phyloP scores from a whole-genome alignment of 2,797 vertebrate species.

The Galaxias olidus region DNA sequence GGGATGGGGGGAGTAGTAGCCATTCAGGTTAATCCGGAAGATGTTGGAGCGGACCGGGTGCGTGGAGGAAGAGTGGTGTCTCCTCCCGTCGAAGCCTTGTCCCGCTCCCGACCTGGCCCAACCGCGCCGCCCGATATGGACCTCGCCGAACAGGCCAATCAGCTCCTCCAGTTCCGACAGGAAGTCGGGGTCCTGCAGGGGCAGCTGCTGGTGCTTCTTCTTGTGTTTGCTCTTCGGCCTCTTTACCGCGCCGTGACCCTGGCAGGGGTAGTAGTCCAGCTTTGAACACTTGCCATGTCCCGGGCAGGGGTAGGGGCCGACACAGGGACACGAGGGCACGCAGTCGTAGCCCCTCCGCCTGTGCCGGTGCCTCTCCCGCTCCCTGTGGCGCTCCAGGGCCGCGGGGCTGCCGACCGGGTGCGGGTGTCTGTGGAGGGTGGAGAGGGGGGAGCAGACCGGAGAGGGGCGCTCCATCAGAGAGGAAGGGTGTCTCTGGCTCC shows the following conservation, averaged over 20 bases:
- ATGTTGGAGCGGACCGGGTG: constrained; percentile 91
- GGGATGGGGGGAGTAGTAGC: constrained; percentile 92
- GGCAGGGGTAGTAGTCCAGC: constrained; percentile 62
- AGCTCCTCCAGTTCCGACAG: constrained; percentile 91
- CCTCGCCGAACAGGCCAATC: constrained; percentile 84
- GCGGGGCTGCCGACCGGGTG: constrained; percentile 60
- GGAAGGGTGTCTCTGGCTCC: constrained; percentile 65
- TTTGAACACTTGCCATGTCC: constrained; percentile 66
- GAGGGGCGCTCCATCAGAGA: constrained; percentile 81
- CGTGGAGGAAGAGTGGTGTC: constrained; percentile 62
- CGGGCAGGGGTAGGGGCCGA: constrained; percentile 62
- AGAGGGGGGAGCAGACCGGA: constrained; percentile 57
- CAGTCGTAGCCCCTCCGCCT: constrained; percentile 87
- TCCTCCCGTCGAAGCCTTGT: constrained; percentile 61
- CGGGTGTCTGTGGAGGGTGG: constrained; percentile 56
- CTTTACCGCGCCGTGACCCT: constrained; percentile 87
- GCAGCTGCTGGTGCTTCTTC: constrained; percentile 94
- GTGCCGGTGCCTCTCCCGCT: constrained; percentile 90
- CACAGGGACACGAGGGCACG: constrained; percentile 58
- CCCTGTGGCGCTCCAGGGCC: constrained; percentile 76
- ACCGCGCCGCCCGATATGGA: constrained; percentile 88
- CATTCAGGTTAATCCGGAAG: constrained; percentile 96
- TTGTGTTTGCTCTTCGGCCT: constrained; percentile 93
- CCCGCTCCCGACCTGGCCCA: constrained; percentile 55
- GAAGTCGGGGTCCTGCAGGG: constrained; percentile 90